Conservation (phyloP, 2,113 vertebrate species). For the Quiscalus mexicanus region DNA sequence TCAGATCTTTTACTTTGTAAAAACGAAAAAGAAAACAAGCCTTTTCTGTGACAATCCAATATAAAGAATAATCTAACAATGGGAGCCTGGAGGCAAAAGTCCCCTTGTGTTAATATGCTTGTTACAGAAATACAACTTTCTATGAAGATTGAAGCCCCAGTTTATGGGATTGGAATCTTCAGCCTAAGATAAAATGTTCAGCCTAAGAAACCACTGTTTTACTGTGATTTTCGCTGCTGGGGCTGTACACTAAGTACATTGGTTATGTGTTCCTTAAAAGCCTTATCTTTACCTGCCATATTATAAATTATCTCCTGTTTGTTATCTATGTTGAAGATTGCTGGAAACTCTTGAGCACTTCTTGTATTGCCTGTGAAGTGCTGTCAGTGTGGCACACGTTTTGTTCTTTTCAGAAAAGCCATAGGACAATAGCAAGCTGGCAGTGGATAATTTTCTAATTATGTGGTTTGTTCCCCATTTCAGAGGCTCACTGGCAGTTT, state of each 20-base stretch:
- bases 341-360: constrained; percentile 62
- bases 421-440: not conserved
- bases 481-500: not conserved
- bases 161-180: not conserved
- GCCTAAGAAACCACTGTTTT: constrained; percentile 54
- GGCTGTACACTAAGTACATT: constrained; percentile 48
- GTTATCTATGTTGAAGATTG: constrained; percentile 76
- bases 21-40: not conserved
- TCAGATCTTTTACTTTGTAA: not conserved
- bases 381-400: constrained; percentile 55
- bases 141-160: not conserved
- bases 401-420: constrained; percentile 67
- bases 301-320: constrained; percentile 75
- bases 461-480: not conserved
- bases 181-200: constrained; percentile 72
- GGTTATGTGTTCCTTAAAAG: constrained; percentile 79
- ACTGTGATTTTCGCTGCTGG: not conserved
- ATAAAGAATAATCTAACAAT: not conserved
- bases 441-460: constrained; percentile 30
- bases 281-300: constrained; percentile 74
- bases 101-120: not conserved
- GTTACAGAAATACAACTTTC: not conserved
- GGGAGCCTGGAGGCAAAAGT: not conserved
- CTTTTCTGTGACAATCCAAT: not conserved
- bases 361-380: constrained; percentile 35